phyloP scores from a whole-genome alignment of 2,888 invertebrate species.

The Phortica okadai region DNA sequence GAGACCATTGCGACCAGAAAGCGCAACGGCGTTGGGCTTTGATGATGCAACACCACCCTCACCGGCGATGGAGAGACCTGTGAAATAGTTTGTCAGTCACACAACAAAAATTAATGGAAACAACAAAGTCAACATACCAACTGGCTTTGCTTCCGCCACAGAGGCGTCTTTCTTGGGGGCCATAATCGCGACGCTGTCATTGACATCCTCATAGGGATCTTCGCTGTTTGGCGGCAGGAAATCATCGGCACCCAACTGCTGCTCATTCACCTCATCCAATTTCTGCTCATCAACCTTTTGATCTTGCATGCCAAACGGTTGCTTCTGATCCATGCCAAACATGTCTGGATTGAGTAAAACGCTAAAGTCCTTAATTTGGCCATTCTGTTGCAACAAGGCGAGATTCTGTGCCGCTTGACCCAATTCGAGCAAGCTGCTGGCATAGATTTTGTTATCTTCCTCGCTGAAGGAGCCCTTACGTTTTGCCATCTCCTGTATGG shows the following conservation, averaged over 20 bases:
- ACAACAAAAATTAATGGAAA: background rate
- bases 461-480: conserved; percentile 79
- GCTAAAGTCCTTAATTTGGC: conserved; percentile 79
- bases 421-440: conserved; percentile 78
- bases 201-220: conserved; percentile 74
- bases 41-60: conserved; percentile 85
- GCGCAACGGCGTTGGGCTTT: conserved; percentile 84
- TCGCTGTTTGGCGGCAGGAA: conserved; percentile 71
- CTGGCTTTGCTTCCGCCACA: conserved; percentile 86
- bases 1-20: conserved; percentile 83
- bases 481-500: conserved; percentile 81
- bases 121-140: conserved; percentile 77
- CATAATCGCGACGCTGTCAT: conserved; percentile 77
- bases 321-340: conserved; percentile 63
- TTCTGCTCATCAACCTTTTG: conserved; percentile 62
- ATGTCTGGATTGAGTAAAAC: conserved; percentile 73
- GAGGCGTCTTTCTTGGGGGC: conserved; percentile 80
- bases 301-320: conserved; percentile 54
- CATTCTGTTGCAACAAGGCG: conserved; percentile 78
- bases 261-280: conserved; percentile 66
- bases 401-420: conserved; percentile 80
- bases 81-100: conserved; percentile 44
- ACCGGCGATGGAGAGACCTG: conserved; percentile 82
- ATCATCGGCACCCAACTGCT: conserved; percentile 63
- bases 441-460: conserved; percentile 79